phyloP scores from a whole-genome alignment of 1,140 invertebrate genomes.

The Gyrodactylus bullatarudis region DNA sequence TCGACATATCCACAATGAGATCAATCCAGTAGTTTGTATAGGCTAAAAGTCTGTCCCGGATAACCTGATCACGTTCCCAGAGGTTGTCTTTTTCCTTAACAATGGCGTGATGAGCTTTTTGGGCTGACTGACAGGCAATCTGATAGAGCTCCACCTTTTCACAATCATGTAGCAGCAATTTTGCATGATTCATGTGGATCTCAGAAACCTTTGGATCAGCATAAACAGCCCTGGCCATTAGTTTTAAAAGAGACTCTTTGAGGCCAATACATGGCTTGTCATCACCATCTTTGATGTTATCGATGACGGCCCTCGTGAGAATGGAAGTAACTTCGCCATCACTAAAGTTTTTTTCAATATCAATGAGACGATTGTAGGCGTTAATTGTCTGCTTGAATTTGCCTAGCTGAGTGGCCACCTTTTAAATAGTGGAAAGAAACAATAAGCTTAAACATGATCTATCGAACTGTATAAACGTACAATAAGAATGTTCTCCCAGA shows the following conservation, averaged over 20 bases:
- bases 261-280: background rate
- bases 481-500: conserved; percentile 4
- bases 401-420: background rate
- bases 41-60: background rate
- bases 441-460: background rate
- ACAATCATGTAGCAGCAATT: background rate
- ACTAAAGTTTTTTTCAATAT: background rate
- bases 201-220: background rate
- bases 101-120: background rate
- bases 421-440: background rate
- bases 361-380: conserved; percentile 5
- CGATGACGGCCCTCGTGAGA: background rate
- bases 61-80: background rate
- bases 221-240: background rate
- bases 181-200: background rate
- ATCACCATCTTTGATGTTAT: background rate
- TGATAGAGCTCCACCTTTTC: background rate
- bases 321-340: background rate
- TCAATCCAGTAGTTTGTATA: background rate
- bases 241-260: background rate
- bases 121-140: background rate
- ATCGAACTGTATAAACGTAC: background rate
- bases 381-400: background rate
- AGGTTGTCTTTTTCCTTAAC: background rate
- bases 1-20: background rate